phyloP scores from a whole-genome alignment of 1,140 invertebrate species.

The Hestina assimilis region DNA sequence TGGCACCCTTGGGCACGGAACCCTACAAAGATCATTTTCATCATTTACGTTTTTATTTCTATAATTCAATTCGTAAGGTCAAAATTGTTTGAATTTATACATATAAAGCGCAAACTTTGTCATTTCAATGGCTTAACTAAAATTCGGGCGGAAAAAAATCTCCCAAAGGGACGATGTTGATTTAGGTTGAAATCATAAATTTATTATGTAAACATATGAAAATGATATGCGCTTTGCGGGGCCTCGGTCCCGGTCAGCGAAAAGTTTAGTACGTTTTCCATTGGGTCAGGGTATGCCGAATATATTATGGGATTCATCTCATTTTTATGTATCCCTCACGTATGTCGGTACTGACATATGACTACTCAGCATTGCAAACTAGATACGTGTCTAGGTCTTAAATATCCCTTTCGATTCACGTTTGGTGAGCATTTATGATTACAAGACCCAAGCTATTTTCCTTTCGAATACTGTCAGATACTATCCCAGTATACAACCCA shows the following conservation, averaged over 20 bases:
- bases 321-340: constrained; percentile 28
- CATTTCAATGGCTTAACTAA: constrained; percentile 23
- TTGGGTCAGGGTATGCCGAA: constrained; percentile 21
- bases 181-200: constrained; percentile 45
- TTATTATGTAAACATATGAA: constrained; percentile 46
- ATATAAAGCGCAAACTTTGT: background rate
- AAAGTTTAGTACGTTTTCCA: constrained; percentile 33
- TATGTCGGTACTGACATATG: constrained; percentile 13
- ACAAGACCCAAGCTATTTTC: background rate
- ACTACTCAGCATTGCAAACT: constrained; percentile 19
- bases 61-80: background rate
- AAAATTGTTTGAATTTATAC: background rate
- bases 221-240: constrained; percentile 33
- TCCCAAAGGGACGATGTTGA: constrained; percentile 31
- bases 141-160: constrained; percentile 13
- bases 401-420: background rate
- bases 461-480: too few species aligned
- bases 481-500: too few species aligned
- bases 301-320: constrained; percentile 36
- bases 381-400: constrained; percentile 9
- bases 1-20: too few species aligned
- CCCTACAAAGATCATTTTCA: too few species aligned
- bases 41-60: too few species aligned
- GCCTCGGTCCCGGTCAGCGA: constrained; percentile 30
- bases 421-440: background rate